phyloP scores from a whole-genome alignment of 2,797 vertebrate genomes.

The Cyprinella venusta region DNA sequence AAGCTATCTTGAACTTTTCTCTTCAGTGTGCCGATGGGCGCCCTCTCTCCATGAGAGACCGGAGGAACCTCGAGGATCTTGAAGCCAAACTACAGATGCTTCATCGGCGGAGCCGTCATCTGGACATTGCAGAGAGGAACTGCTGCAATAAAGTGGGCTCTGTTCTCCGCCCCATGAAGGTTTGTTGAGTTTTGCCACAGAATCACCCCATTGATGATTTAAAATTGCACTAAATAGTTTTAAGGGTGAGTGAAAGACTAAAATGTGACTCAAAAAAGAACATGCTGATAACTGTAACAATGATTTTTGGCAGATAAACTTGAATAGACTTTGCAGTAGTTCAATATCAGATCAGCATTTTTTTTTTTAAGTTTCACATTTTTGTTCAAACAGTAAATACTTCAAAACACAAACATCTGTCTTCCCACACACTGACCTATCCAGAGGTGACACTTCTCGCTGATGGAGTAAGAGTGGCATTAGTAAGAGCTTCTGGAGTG shows the following conservation, averaged over 20 bases:
- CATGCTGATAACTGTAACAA: not conserved
- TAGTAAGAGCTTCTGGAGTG: not conserved
- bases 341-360: not conserved
- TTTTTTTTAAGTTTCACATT: not conserved
- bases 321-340: not conserved
- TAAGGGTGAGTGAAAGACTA: not conserved
- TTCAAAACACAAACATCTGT: constrained; percentile 8
- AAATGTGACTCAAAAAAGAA: not conserved
- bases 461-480: not conserved
- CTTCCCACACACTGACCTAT: constrained; percentile 9
- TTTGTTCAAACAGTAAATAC: constrained; percentile 2
- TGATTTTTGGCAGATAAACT: not conserved
- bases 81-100: constrained; percentile 89
- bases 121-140: constrained; percentile 91
- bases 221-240: not conserved
- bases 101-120: constrained; percentile 85
- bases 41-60: constrained; percentile 88
- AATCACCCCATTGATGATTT: not conserved
- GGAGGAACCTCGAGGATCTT: constrained; percentile 84
- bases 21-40: constrained; percentile 92
- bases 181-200: constrained; percentile 63
- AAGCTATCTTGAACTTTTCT: not conserved
- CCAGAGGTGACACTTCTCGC: constrained; percentile 15
- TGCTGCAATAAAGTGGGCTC: constrained; percentile 92
- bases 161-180: constrained; percentile 91